Base-by-base conservation (phyloP, 2,113 vertebrate genomes). In the Dinomys branickii region DNA sequence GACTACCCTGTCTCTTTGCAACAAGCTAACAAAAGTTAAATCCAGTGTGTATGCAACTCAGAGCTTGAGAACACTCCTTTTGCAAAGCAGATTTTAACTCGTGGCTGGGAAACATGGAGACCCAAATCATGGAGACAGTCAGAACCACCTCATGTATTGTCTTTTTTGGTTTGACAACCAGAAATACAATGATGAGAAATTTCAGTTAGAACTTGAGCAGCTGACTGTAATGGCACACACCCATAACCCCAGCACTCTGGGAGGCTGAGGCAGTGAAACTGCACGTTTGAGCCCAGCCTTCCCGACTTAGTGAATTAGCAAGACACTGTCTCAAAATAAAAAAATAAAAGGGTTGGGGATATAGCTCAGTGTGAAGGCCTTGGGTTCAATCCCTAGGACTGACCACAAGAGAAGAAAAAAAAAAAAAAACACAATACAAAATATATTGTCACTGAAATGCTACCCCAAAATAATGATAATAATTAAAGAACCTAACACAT, bases 1-100 rank as follows among this genome's bases (percentile, higher is more conserved):
- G 52, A 19, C 3, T 38, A 5, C 1, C 5, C 22, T 2, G 30
- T 11, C 14, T 54, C 95, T 92, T 90, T 58, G 33, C 90, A 88
- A 77, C 26, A 63, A 73, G 69, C 85, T 92, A 88, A 78, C 67
- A 54, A 52, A 89, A 93, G 90, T 65, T 41, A 88, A 94, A 91
- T 80, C 41, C 54, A 19, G 47, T 35, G 14, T 59, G 69, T 59
- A 0, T 33, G 38, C 26, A 56, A 47, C 75, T 33, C 59, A 65
- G 65, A 59, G 38, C 4, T 67, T 88, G 54, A 10, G 56, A 69
- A 63, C 78, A 3, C 3, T 61, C 65, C 47, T 91, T 78, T 77
- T 28, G 71, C 63, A 71, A 95, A 94, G 81, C 88, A 41, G 10
- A 91, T 77, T 59, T 75, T 41, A 92, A 82, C 83, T 90, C 52